Evolutionary conservation across 1,140 invertebrate species (phyloP).

Genomic region (Planococcus citri): DNA sequence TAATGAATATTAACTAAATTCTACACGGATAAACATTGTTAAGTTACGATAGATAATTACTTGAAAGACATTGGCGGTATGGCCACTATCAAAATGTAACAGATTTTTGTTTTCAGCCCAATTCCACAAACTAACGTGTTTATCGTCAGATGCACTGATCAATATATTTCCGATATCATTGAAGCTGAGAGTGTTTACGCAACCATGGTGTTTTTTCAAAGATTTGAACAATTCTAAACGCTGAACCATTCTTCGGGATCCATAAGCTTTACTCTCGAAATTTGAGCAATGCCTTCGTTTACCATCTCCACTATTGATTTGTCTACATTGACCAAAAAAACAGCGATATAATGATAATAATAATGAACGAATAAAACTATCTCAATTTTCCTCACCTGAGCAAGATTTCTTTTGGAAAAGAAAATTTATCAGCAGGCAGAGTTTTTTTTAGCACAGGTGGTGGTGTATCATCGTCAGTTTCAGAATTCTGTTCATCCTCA

Average conservation of each 20-base stretch:
- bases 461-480: no score
- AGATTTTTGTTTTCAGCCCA: slow-evolving; percentile 59
- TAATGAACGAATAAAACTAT: background rate
- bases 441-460: background rate
- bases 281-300: background rate
- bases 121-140: slow-evolving; percentile 64
- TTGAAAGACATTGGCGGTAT: slow-evolving; percentile 82
- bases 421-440: background rate
- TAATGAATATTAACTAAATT: no score
- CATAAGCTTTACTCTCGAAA: slow-evolving; percentile 38
- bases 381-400: background rate
- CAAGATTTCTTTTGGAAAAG: background rate
- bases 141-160: slow-evolving; percentile 83
- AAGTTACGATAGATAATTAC: slow-evolving; percentile 35
- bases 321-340: background rate
- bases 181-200: slow-evolving; percentile 87
- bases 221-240: slow-evolving; percentile 64
- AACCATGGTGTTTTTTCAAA: slow-evolving; percentile 68
- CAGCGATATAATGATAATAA: background rate
- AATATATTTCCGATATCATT: slow-evolving; percentile 62
- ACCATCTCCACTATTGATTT: background rate
- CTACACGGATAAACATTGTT: background rate
- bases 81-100: slow-evolving; percentile 58
- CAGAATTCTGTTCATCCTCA: background rate
- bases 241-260: slow-evolving; percentile 68